A percentile compares a stretch with the other conserved stretches of the same genome.
These are phyloP conservation scores for Cataglyphis livida DNA, from an alignment of 2,888 invertebrate species.

Conservation along the genomic window DNA sequence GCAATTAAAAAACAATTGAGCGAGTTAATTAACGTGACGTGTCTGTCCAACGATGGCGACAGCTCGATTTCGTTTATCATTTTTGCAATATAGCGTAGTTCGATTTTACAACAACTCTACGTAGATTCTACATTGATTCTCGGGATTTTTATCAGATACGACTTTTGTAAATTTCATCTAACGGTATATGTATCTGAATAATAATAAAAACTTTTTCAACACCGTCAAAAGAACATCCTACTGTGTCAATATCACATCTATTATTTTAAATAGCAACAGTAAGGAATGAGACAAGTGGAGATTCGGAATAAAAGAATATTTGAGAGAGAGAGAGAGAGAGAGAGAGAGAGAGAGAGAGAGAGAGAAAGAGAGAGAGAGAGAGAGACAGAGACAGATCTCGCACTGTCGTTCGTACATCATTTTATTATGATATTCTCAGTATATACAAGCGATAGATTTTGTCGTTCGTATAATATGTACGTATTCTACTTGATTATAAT, in stretches of 20 bases:
- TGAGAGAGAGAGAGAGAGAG: neutral
- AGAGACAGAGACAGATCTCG: neutral
- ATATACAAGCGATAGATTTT: constrained; percentile 83
- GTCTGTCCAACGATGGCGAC: neutral
- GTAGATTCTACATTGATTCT: neutral
- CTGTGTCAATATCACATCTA: neutral
- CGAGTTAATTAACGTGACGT: neutral
- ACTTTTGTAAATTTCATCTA: constrained; percentile 3
- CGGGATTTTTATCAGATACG: neutral
- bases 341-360: neutral
- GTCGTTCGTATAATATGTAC: constrained; percentile 69
- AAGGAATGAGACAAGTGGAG: neutral
- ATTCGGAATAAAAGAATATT: neutral
- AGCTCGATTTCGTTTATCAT: neutral
- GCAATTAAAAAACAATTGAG: neutral
- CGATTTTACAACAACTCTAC: neutral
- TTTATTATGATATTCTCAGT: constrained; percentile 82
- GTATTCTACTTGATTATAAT: constrained; percentile 70
- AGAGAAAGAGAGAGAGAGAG: neutral
- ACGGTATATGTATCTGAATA: neutral
- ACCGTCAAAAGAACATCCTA: neutral
- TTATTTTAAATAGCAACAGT: neutral
- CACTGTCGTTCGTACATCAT: constrained; percentile 76
- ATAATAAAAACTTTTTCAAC: neutral
- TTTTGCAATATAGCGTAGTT: constrained; percentile 11